Evolutionary conservation across 2,888 invertebrate genomes (phyloP).

Genomic region (Amiota minor): DNA sequence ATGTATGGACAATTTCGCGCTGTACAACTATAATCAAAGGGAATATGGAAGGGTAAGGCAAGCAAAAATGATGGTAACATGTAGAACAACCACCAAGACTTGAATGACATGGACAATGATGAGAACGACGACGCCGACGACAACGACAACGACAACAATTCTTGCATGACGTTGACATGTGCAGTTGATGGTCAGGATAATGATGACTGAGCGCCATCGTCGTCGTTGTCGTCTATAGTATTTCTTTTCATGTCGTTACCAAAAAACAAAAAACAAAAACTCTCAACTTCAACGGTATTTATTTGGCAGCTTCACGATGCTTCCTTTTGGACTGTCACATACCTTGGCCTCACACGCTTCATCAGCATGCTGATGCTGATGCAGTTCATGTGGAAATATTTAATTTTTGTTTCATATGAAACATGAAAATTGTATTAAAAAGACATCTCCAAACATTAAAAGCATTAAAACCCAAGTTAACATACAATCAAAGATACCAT

Average conservation of each 20-base stretch:
- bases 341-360: conserved; percentile 35
- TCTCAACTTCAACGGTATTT: conserved; percentile 45
- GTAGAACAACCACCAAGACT: conserved; percentile 1
- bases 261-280: conserved; percentile 10
- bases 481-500: neutral
- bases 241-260: neutral
- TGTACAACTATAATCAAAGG: neutral
- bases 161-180: conserved; percentile 65
- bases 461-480: conserved; percentile 17
- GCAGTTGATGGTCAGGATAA: conserved; percentile 70
- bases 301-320: conserved; percentile 48
- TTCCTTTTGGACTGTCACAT: conserved; percentile 27
- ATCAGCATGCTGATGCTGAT: conserved; percentile 19
- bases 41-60: too few species aligned
- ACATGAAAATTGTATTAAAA: conserved; percentile 61
- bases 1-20: conserved; percentile 20
- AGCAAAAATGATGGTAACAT: neutral
- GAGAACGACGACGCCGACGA: conserved; percentile 6
- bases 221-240: neutral
- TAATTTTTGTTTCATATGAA: conserved; percentile 62
- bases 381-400: conserved; percentile 61
- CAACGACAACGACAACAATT: conserved; percentile 15
- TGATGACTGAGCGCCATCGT: conserved; percentile 64
- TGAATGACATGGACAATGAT: neutral
- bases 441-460: conserved; percentile 20